Evolutionary conservation across 2,113 vertebrate species (phyloP).

Genomic region (Peromyscus californicus): DNA sequence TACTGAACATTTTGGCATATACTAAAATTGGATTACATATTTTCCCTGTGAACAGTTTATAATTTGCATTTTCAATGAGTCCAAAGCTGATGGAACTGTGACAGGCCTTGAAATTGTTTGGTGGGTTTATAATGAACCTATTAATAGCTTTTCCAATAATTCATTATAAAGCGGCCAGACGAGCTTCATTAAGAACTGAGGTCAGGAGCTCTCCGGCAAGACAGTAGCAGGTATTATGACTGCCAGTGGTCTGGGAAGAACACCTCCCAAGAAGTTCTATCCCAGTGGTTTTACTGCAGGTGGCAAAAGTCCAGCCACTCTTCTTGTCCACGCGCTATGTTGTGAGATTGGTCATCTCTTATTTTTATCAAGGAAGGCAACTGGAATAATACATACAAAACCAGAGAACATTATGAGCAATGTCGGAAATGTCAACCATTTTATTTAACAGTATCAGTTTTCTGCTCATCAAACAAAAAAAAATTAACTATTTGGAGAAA

Average conservation of each 20-base stretch:
- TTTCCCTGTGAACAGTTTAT: constrained; percentile 57
- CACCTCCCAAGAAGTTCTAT: background rate
- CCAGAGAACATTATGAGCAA: background rate
- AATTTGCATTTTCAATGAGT: constrained; percentile 65
- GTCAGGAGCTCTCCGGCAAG: background rate
- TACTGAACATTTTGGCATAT: background rate
- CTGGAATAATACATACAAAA: background rate
- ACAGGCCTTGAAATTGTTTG: constrained; percentile 63
- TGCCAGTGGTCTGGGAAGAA: background rate
- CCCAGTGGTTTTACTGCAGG: background rate
- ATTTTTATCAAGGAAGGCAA: background rate
- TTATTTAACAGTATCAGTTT: background rate
- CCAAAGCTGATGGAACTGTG: constrained; percentile 38
- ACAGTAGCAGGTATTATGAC: background rate
- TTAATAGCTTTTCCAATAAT: constrained; percentile 42
- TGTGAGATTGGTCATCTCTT: background rate
- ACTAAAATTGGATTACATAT: constrained; percentile 51
- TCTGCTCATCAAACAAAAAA: background rate
- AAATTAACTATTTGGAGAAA: background rate
- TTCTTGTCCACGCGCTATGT: background rate
- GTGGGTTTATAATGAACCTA: constrained; percentile 56
- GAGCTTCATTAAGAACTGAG: background rate
- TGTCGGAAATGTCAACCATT: background rate
- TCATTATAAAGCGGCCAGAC: background rate
- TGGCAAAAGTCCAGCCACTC: accelerated